phyloP scores from a whole-genome alignment of 2,888 invertebrate species.

The Callyntrura guangdongensis region DNA sequence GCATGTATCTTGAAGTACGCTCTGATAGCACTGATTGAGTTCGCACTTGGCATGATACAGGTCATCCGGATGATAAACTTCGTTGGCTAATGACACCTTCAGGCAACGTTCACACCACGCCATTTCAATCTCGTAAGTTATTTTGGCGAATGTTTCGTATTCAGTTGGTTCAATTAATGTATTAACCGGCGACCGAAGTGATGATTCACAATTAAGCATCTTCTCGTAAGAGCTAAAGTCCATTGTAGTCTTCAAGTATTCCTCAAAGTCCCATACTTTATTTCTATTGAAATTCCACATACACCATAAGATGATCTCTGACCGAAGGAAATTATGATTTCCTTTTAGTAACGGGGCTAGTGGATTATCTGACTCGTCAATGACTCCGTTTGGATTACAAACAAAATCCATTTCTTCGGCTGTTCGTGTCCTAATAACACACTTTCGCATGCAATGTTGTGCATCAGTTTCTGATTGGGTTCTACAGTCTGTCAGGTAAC shows the following conservation, averaged over 20 bases:
- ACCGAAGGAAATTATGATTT: neutral
- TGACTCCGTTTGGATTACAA: neutral
- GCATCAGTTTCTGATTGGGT: neutral
- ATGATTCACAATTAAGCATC: neutral
- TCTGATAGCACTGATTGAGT: constrained; percentile 4
- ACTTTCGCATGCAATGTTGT: neutral
- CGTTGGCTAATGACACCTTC: neutral
- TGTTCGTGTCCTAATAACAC: neutral
- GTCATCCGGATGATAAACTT: constrained; percentile 4
- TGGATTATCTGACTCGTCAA: neutral
- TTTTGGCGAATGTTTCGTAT: neutral
- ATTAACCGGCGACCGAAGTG: neutral
- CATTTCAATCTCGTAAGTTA: constrained; percentile 6
- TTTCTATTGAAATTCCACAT: neutral
- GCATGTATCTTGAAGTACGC: neutral
- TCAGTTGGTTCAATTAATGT: too few species aligned
- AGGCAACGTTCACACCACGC: neutral
- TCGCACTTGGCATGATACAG: constrained; percentile 38
- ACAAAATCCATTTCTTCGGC: constrained; percentile 11
- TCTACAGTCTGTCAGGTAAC: constrained; percentile 12
- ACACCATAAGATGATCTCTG: constrained; percentile 32
- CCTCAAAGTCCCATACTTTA: neutral
- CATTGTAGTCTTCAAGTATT: neutral
- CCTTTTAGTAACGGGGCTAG: neutral
- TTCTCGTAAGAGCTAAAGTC: neutral